phyloP scores from a whole-genome alignment of 1,140 invertebrate species.

The Musca domestica region DNA sequence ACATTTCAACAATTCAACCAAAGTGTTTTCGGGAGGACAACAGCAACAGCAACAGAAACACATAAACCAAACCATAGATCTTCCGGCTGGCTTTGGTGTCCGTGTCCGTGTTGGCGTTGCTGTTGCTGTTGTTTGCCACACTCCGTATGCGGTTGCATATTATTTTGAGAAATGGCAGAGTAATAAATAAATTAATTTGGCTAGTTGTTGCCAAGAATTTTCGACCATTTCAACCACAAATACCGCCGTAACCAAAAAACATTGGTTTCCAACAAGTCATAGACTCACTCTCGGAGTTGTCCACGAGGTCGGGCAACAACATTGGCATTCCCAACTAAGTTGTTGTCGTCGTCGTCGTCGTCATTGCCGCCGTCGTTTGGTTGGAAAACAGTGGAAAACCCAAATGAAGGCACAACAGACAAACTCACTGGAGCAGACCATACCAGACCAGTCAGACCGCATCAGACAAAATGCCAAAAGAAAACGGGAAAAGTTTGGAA shows the following conservation, averaged over 20 bases:
- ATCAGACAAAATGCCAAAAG: too few species aligned
- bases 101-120: too few species aligned
- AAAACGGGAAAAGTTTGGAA: too few species aligned
- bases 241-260: conserved; percentile 18
- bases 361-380: not conserved
- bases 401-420: not conserved
- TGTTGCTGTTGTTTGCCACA: conserved; percentile 4
- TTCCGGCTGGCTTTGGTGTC: too few species aligned
- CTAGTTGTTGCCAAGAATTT: conserved; percentile 19
- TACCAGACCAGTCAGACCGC: too few species aligned
- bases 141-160: conserved; percentile 19
- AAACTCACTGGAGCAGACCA: too few species aligned
- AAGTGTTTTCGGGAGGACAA: too few species aligned
- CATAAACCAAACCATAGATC: too few species aligned
- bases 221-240: conserved; percentile 20
- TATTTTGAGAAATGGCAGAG: conserved; percentile 21
- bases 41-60: too few species aligned
- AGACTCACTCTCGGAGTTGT: not conserved
- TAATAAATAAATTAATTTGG: conserved; percentile 23
- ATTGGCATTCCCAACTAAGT: not conserved
- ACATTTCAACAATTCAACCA: too few species aligned
- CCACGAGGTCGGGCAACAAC: not conserved
- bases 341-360: not conserved
- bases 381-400: not conserved
- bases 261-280: not conserved